phyloP scores from a whole-genome alignment of 2,797 vertebrate species.

The Bovichtus variegatus region DNA sequence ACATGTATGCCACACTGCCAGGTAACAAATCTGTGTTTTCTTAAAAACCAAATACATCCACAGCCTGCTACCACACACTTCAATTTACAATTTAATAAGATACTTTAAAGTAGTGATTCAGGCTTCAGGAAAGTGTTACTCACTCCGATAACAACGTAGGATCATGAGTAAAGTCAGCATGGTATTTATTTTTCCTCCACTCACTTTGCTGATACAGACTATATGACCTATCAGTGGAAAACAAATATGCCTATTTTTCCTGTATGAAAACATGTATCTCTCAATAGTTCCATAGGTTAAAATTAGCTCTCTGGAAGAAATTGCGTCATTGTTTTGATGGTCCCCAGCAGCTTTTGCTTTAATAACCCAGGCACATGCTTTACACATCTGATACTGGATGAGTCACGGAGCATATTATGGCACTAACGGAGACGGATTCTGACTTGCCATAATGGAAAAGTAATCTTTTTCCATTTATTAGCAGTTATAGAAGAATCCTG shows the following conservation, averaged over 20 bases:
- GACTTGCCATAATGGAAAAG: slow-evolving; percentile 4
- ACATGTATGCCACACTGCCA: slow-evolving; percentile 83
- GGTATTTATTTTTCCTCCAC: not conserved
- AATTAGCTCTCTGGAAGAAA: slow-evolving; percentile 25
- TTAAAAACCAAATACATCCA: not conserved
- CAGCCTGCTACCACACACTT: not conserved
- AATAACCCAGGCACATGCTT: slow-evolving; percentile 30
- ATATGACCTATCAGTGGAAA: slow-evolving; percentile 12
- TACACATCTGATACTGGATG: slow-evolving; percentile 37
- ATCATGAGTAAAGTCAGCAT: slow-evolving; percentile 4
- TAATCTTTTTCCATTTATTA: slow-evolving; percentile 13
- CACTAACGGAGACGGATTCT: slow-evolving; percentile 5
- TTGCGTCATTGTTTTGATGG: slow-evolving; percentile 44
- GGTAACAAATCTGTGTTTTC: slow-evolving; percentile 79
- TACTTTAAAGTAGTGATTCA: not conserved
- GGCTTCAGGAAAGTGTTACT: slow-evolving; percentile 13
- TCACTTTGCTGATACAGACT: not conserved
- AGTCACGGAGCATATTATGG: slow-evolving; percentile 27
- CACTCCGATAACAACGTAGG: not conserved
- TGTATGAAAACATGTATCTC: slow-evolving; percentile 14
- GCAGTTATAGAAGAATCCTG: not conserved
- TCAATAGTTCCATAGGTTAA: slow-evolving; percentile 26
- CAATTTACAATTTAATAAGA: slow-evolving; percentile 10
- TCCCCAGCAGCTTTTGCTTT: slow-evolving; percentile 27
- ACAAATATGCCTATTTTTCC: slow-evolving; percentile 11